These are phyloP conservation scores for Drosophila rhopaloa DNA, from an alignment of 1,140 invertebrate species.

Conservation along the genomic window DNA sequence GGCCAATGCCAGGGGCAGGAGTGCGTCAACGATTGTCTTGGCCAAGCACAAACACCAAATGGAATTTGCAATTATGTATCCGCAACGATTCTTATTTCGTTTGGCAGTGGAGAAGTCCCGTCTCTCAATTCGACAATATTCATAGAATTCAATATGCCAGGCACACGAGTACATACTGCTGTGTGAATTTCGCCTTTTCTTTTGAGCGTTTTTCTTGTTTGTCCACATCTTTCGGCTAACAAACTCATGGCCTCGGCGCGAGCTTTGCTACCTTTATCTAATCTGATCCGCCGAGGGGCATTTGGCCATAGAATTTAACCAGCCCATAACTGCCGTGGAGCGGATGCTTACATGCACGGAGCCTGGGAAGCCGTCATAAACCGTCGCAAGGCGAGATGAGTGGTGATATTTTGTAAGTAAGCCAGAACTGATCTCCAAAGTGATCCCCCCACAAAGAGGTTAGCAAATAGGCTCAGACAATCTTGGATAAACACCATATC, in stretches of 20 bases:
- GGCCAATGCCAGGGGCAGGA: conserved; percentile 55
- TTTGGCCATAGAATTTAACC: neutral
- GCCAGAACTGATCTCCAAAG: neutral
- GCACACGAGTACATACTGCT: conserved; percentile 24
- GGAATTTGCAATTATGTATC: conserved; percentile 57
- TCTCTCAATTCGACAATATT: neutral
- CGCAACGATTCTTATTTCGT: conserved; percentile 22
- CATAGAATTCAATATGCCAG: conserved; percentile 38
- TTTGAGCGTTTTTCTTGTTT: conserved; percentile 46
- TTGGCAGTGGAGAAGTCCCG: conserved; percentile 4
- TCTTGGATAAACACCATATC: neutral
- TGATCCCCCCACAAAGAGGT: conserved; percentile 2
- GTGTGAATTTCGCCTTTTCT: conserved; percentile 22
- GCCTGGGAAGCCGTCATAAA: neutral
- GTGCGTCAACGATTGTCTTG: conserved; percentile 58
- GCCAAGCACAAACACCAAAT: conserved; percentile 35
- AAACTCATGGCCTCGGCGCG: conserved; percentile 63
- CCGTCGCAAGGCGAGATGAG: neutral
- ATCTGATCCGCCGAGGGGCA: conserved; percentile 44
- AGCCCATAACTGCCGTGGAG: neutral
- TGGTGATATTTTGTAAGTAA: conserved; percentile 4
- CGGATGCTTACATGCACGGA: conserved; percentile 27
- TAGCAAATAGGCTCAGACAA: neutral
- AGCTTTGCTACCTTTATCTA: conserved; percentile 57
- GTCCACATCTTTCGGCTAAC: conserved; percentile 59